Base-by-base conservation (phyloP, 1,140 invertebrate species). In the Musca domestica region DNA sequence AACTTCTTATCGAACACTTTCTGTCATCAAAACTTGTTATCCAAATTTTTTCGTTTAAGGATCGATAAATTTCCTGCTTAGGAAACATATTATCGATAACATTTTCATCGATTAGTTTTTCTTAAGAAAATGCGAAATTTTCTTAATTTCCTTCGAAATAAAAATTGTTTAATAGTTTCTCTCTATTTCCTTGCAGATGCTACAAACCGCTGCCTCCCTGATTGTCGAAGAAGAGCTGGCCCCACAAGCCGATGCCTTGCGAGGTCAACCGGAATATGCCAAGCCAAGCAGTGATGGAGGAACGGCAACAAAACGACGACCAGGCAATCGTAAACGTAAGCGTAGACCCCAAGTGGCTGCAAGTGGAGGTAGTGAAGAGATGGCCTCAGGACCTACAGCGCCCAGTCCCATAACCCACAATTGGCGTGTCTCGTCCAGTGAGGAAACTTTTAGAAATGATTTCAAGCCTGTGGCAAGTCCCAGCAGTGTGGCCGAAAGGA, bases 121-220 rank as follows among this genome's bases (percentile, higher is more conserved):
- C n/a, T n/a, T n/a, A 51, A 3, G 17, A 3, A 19, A 51, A 51
- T 20, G 10, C 34, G 34, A 41, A 41, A 7, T 9, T 41, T 41
- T 41, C 10, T 9, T 41, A n/a, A n/a, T 41, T 41, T 12, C 6
- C 6, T 41, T 41, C 34, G 2, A 7, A 2, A 41, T 41, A 41
- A 41, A 41, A 41, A 41, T 10, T 41, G 4, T 41, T 41, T 10
- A 41, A 41, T 10, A 41, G 34, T 5, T 41, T 41, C 12, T 41
- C 34, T 12, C 34, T 41, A 47, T 47, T 15, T 63, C 9, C 1
- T 70, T 71, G 22, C 72, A 78, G 78, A 71, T 80, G 61, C 70
- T 80, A 2, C 73, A 77, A 63, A 78, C 78, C 15, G 75, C 75
- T 20, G 76, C 76, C 47, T 80, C 76, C 4, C 69, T 80, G n/a